phyloP scores from a whole-genome alignment of 2,113 vertebrate species.

The Lota lota region DNA sequence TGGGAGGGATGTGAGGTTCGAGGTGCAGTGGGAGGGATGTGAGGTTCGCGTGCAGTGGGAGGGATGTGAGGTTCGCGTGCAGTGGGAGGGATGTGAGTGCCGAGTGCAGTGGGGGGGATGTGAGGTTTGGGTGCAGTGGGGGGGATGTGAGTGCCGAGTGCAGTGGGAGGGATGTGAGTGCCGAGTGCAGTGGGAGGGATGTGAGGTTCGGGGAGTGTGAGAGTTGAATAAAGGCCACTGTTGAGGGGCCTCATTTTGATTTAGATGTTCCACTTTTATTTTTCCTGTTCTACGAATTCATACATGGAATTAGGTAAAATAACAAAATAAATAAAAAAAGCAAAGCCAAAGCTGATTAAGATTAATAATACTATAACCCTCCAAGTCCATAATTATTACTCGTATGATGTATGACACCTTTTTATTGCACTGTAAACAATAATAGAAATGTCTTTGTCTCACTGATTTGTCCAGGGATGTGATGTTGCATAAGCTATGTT shows the following conservation, averaged over 20 bases:
- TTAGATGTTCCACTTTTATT: conserved; percentile 88
- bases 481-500: conserved; percentile 75
- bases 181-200: conserved; percentile 21
- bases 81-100: too few relatives aligned
- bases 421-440: conserved; percentile 87
- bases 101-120: conserved; percentile 22
- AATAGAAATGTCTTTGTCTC: conserved; percentile 76
- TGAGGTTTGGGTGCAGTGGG: conserved; percentile 40
- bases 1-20: too few relatives aligned
- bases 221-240: conserved; percentile 47
- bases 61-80: conserved; percentile 21
- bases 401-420: conserved; percentile 79
- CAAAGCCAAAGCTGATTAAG: conserved; percentile 90
- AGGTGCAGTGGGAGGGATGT: conserved; percentile 27
- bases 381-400: conserved; percentile 73
- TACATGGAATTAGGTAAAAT: conserved; percentile 67
- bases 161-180: too few relatives aligned
- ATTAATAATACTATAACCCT: conserved; percentile 78
- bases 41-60: conserved; percentile 38
- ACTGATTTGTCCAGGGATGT: conserved; percentile 72
- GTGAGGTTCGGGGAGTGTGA: conserved; percentile 38
- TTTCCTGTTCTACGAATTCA: conserved; percentile 71
- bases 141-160: conserved; percentile 22
- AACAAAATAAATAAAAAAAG: conserved; percentile 61
- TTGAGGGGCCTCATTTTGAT: conserved; percentile 81